Evolutionary conservation across 2,113 vertebrate genomes (phyloP).

Genomic region (Dipodomys ordii): DNA sequence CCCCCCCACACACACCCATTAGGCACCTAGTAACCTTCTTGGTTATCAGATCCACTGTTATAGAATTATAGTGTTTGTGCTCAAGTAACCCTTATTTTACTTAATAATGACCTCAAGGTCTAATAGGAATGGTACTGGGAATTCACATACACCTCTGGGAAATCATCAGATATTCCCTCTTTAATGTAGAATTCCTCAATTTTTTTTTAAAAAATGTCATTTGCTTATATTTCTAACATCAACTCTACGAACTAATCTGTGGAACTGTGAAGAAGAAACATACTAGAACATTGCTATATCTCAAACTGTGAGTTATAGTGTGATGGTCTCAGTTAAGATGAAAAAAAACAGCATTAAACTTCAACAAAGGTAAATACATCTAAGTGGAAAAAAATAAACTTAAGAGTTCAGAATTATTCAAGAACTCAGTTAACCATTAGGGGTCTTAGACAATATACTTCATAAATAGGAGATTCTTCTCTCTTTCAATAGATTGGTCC

Average conservation of each 20-base stretch:
- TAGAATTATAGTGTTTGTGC: background rate
- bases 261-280: background rate
- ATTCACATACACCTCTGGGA: background rate
- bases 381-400: background rate
- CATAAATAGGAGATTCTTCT: too few species aligned
- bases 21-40: background rate
- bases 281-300: background rate
- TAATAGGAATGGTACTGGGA: background rate
- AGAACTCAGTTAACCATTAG: too few species aligned
- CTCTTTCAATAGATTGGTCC: too few species aligned
- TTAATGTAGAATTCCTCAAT: background rate
- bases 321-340: background rate
- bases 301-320: background rate
- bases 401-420: background rate
- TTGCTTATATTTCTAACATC: too few species aligned
- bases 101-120: background rate
- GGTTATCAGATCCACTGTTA: background rate
- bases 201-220: too few species aligned
- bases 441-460: background rate
- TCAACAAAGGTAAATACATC: background rate
- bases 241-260: background rate
- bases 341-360: background rate
- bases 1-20: too few species aligned
- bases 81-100: background rate
- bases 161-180: background rate